Percentiles rank a stretch among this genome's conserved stretches.
These are phyloP conservation scores for Gephyroberyx darwinii DNA, from an alignment of 2,797 vertebrate species.

Conservation along the genomic window DNA sequence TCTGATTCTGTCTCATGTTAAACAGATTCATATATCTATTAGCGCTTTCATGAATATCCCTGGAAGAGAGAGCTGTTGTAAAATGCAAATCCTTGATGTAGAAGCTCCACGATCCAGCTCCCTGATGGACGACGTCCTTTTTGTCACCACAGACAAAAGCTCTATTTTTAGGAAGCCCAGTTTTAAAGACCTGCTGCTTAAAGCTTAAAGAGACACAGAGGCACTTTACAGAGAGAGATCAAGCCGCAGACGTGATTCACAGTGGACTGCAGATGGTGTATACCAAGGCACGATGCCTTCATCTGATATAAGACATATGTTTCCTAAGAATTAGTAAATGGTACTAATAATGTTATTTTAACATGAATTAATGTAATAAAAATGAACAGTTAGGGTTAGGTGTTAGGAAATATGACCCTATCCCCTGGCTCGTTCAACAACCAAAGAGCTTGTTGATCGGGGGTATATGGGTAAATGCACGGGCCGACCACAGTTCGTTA, in stretches of 20 bases:
- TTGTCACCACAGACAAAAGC: constrained; percentile 23
- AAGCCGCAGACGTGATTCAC: constrained; percentile 1
- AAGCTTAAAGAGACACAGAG: constrained; percentile 14
- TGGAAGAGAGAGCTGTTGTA: constrained; percentile 19
- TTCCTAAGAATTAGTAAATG: no score
- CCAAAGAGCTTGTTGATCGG: no score
- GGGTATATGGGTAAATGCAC: no score
- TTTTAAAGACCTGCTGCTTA: constrained; percentile 16
- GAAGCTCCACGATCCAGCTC: background rate
- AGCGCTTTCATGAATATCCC: background rate
- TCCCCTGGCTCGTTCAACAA: no score
- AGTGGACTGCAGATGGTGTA: background rate
- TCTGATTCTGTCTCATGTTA: background rate
- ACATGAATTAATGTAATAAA: no score
- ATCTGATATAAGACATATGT: background rate
- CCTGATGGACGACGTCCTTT: constrained; percentile 12
- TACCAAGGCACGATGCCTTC: background rate
- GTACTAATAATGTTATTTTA: no score
- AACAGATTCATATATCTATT: background rate
- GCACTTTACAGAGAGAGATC: background rate
- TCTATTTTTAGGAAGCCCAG: constrained; percentile 16
- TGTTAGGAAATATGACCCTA: no score
- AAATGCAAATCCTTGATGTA: constrained; percentile 15
- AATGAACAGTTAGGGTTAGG: no score
- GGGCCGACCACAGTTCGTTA: no score